These are phyloP conservation scores for Cataglyphis livida DNA, from an alignment of 2,888 invertebrate species.

Conservation along the genomic window DNA sequence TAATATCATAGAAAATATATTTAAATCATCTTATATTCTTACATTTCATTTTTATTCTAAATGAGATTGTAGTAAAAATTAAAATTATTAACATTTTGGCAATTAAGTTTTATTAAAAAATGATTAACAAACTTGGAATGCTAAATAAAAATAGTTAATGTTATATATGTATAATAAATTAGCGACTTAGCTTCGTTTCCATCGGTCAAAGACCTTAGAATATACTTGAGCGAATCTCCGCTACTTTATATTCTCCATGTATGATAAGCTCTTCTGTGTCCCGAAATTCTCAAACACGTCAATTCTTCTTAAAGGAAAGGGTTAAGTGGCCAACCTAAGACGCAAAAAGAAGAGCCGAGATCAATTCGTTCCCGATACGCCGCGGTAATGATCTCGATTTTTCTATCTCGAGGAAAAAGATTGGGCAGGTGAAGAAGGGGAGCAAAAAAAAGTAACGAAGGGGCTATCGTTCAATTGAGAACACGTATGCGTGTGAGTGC, in stretches of 20 bases:
- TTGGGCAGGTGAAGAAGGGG: conserved; percentile 23
- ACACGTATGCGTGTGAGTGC: conserved; percentile 7
- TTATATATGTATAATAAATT: not conserved
- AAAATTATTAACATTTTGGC: not conserved
- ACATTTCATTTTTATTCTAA: not conserved
- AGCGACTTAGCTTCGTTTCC: not conserved
- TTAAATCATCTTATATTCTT: not conserved
- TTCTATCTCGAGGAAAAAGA: conserved; percentile 52
- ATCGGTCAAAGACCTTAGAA: not conserved
- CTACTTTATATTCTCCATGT: conserved; percentile 30
- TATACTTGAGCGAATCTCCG: not conserved
- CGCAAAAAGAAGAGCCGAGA: conserved; percentile 57
- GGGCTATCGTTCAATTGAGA: conserved; percentile 8
- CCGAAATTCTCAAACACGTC: conserved; percentile 44
- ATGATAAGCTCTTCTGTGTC: conserved; percentile 28
- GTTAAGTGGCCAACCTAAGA: conserved; percentile 44
- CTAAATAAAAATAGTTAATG: not conserved
- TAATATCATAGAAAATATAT: not conserved
- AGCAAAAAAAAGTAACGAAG: conserved; percentile 43
- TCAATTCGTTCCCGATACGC: conserved; percentile 67
- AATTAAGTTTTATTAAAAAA: not conserved
- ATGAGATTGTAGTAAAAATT: not conserved
- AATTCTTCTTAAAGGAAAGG: conserved; percentile 43
- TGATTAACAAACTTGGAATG: not conserved
- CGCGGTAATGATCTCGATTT: conserved; percentile 71